A percentile compares a stretch with the other conserved stretches of the same genome.
Evolutionary conservation across 2,113 vertebrate species (phyloP).

Genomic region (Gymnobelideus leadbeateri): DNA sequence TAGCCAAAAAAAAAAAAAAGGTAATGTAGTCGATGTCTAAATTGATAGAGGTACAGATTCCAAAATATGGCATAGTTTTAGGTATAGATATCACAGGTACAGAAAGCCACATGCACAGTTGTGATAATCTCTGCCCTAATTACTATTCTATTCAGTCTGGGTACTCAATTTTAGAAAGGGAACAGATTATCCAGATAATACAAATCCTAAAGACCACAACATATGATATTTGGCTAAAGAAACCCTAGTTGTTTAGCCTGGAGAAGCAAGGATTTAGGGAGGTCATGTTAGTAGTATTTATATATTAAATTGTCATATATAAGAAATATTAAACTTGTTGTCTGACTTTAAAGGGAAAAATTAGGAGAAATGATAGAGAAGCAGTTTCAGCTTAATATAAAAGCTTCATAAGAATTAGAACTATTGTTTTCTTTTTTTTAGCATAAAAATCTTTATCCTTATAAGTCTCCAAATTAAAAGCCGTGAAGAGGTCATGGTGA

Average conservation of each 20-base stretch:
- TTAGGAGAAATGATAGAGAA: background rate
- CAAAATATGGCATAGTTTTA: background rate
- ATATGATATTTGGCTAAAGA: background rate
- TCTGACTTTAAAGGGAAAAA: background rate
- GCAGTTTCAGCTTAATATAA: background rate
- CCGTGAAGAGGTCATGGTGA: background rate
- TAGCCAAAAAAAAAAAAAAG: background rate
- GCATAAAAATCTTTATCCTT: background rate
- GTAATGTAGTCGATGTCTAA: background rate
- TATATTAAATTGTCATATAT: background rate
- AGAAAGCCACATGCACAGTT: background rate
- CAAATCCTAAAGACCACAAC: background rate
- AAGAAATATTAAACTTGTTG: background rate
- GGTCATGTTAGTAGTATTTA: background rate
- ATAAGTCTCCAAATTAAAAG: background rate
- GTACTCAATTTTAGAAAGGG: background rate
- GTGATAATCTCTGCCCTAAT: background rate
- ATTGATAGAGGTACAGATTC: background rate
- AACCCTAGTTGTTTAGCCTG: background rate
- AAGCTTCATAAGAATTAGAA: background rate
- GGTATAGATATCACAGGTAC: background rate
- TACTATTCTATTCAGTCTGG: background rate
- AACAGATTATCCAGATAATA: background rate
- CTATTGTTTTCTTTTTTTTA: background rate
- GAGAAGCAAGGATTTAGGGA: background rate